phyloP scores from a whole-genome alignment of 2,888 invertebrate genomes.

The Psococerastis gibbosa region DNA sequence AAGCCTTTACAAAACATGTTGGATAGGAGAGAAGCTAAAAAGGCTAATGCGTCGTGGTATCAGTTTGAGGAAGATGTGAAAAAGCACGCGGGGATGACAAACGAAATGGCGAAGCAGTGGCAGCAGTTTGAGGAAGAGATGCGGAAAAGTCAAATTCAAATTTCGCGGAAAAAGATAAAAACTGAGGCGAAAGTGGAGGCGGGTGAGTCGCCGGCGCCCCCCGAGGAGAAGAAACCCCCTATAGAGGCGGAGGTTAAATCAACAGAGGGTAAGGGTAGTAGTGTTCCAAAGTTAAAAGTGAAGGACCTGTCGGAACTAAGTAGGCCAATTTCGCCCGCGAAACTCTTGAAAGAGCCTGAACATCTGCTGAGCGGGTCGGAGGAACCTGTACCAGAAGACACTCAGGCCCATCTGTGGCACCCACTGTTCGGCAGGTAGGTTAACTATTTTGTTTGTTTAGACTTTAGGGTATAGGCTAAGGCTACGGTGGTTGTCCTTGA shows the following conservation, averaged over 20 bases:
- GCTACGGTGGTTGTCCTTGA: no score
- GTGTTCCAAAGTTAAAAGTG: constrained; percentile 27
- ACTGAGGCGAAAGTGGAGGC: constrained; percentile 8
- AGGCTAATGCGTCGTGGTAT: constrained; percentile 1
- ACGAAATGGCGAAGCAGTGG: constrained; percentile 23
- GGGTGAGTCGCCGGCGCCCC: constrained; percentile 11
- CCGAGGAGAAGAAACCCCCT: constrained; percentile 20
- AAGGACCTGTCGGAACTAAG: constrained; percentile 29
- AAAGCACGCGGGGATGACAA: not conserved
- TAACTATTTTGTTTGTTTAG: constrained; percentile 15
- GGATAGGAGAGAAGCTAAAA: constrained; percentile 21
- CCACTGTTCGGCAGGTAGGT: constrained; percentile 73
- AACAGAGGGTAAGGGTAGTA: not conserved
- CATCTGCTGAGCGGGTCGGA: not conserved
- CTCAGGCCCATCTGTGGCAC: constrained; percentile 60
- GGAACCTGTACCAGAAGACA: constrained; percentile 24
- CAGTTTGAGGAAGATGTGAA: constrained; percentile 8
- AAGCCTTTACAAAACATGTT: constrained; percentile 41
- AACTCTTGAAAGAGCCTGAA: constrained; percentile 21
- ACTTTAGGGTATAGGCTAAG: no score
- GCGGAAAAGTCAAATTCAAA: constrained; percentile 9
- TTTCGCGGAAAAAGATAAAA: constrained; percentile 5
- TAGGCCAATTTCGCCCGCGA: constrained; percentile 18
- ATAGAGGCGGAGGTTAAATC: constrained; percentile 23
- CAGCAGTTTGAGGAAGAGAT: constrained; percentile 18